Conservation (phyloP, 2,888 invertebrate genomes). For the Drosophila siamana region DNA sequence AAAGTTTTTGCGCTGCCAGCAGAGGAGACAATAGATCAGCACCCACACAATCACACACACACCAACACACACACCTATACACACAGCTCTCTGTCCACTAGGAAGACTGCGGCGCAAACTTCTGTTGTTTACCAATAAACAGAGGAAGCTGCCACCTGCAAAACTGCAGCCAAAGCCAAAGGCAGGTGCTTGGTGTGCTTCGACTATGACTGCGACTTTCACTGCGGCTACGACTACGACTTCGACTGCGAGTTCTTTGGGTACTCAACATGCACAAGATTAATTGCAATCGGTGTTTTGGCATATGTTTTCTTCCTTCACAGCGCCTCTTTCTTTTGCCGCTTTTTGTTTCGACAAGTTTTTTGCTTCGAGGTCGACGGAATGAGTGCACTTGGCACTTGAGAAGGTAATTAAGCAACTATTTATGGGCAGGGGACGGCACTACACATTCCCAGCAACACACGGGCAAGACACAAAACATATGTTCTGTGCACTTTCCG, state of each 20-base stretch:
- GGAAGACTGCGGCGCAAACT: conserved; percentile 51
- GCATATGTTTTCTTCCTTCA: conserved; percentile 71
- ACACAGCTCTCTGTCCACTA: conserved; percentile 8
- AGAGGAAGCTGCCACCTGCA: conserved; percentile 58
- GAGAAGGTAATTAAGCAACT: conserved; percentile 72
- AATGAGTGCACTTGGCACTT: conserved; percentile 62
- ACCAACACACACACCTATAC: neutral
- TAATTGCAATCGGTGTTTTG: conserved; percentile 82
- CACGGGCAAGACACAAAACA: conserved; percentile 51
- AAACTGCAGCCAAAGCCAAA: conserved; percentile 12
- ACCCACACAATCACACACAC: conserved; percentile 27
- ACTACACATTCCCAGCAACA: neutral
- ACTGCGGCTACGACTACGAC: neutral
- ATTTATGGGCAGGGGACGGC: conserved; percentile 57
- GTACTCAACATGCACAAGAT: conserved; percentile 74
- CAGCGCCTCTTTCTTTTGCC: conserved; percentile 32
- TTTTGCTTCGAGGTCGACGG: conserved; percentile 12
- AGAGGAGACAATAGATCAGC: conserved; percentile 74
- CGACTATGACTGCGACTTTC: neutral
- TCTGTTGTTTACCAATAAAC: conserved; percentile 70
- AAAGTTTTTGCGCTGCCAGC: conserved; percentile 70
- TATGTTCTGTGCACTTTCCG: conserved; percentile 50
- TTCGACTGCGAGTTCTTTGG: conserved; percentile 4
- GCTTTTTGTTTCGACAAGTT: conserved; percentile 42
- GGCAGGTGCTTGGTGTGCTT: neutral